Base-by-base conservation (phyloP, 2,113 vertebrate species). In the Sebastes schlegelii region DNA sequence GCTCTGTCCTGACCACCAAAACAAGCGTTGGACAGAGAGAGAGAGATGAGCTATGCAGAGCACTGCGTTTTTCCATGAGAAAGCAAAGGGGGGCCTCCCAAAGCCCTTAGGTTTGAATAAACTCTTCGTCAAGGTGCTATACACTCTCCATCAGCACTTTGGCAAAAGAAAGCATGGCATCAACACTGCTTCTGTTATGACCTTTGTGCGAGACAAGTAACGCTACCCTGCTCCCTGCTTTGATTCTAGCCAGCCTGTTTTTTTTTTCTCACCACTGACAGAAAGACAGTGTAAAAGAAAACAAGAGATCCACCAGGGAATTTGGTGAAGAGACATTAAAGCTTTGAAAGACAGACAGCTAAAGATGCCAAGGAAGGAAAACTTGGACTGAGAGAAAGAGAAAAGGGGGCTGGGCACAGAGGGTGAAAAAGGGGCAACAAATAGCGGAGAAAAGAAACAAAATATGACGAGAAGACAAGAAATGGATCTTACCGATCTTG, bases 71-170 rank as follows among this genome's bases (percentile, higher is more conserved):
- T 88, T 74, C 80, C 58, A 75, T 13, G 23, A 43, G 65, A 63
- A 76, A 77, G 73, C 67, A 84, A n/a, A 48, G 9, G n/a, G 48
- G 17, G 66, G 61, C 5, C 72, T 77, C 61, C 57, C 21, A 14
- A 76, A 80, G 77, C 79, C 65, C 62, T 77, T 73, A 68, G 79
- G 82, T 78, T 75, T 77, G 64, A 79, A 76, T 86, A 89, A 79
- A 87, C 70, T 78, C 60, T 75, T 51, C 54, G 5, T 84, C 63
- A 77, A 79, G 83, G 71, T 74, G 82, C 77, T 51, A 49, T 48
- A 75, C 34, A 23, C 64, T 77, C 68, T 69, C 23, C 63, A 79
- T 88, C 49, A 88, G 80, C 75, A 84, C 77, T 86, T 79, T 66
- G 40, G 61, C 75, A 55, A 79, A 83, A 75, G 63, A 63, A 67